A percentile compares a stretch with the other conserved stretches of the same genome.
Conservation (phyloP, 2,797 vertebrate genomes). For the Paedocypris micromegethes region DNA sequence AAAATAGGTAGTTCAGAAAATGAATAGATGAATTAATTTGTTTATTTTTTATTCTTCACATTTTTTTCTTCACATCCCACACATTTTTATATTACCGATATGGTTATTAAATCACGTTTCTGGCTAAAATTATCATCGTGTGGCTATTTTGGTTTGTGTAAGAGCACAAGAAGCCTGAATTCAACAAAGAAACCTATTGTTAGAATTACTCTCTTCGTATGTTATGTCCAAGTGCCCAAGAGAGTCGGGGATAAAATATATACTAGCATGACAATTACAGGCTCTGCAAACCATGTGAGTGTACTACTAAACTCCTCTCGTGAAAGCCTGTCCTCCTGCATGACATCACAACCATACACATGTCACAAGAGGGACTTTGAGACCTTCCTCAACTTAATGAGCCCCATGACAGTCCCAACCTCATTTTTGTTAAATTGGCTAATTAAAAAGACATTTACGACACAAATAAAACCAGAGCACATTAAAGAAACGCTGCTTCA, state of each 20-base stretch:
- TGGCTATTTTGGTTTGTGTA: background rate
- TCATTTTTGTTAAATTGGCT: conserved; percentile 51
- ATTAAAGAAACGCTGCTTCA: conserved; percentile 46
- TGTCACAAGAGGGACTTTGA: conserved; percentile 48
- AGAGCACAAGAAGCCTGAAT: conserved; percentile 1
- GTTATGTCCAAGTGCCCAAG: conserved; percentile 30
- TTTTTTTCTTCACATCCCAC: no score
- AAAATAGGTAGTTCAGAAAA: no score
- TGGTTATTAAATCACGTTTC: no score
- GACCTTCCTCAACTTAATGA: conserved; percentile 49
- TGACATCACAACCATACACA: conserved; percentile 44
- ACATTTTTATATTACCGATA: no score
- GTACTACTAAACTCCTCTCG: conserved; percentile 19
- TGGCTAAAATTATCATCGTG: no score
- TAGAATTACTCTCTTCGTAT: conserved; percentile 11
- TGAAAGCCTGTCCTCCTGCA: conserved; percentile 32
- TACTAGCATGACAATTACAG: conserved; percentile 33
- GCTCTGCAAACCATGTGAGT: conserved; percentile 33
- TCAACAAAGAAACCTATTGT: conserved; percentile 4
- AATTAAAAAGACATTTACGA: conserved; percentile 53
- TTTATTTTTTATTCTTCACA: no score
- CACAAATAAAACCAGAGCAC: conserved; percentile 48
- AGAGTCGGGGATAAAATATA: conserved; percentile 28
- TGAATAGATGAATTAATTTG: no score
- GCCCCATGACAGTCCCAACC: conserved; percentile 45